Evolutionary conservation across 2,113 vertebrate species (phyloP).

Genomic region (Catharus minimus): DNA sequence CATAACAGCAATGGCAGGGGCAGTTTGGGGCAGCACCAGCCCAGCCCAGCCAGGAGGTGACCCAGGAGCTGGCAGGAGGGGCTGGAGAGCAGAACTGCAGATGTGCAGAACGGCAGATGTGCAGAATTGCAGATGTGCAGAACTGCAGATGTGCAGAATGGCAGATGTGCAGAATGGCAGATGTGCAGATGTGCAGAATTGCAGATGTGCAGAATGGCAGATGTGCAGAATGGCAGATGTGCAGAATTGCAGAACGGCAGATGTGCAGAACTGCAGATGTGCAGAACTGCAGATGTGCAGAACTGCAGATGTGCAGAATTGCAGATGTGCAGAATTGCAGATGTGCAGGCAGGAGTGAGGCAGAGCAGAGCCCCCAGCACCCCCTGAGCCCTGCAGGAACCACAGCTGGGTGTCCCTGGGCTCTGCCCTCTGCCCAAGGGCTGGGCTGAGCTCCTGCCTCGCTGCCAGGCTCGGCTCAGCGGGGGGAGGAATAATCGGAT

Average conservation of each 20-base stretch:
- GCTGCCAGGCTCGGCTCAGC: background rate
- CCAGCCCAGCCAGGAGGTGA: accelerated
- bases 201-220: no score
- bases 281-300: background rate
- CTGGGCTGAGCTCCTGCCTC: background rate
- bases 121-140: no score
- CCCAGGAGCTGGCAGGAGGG: background rate
- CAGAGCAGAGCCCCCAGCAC: background rate
- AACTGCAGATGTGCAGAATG: no score
- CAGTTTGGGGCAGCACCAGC: background rate
- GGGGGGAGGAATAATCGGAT: conserved; percentile 39
- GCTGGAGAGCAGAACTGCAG: background rate
- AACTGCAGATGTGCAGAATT: accelerated
- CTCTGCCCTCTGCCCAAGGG: no score
- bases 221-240: no score
- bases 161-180: no score
- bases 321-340: no score
- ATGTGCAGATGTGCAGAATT: no score
- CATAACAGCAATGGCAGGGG: accelerated
- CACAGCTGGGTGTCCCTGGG: no score
- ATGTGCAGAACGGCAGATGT: no score
- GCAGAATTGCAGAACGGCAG: no score
- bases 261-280: no score
- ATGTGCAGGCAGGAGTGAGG: accelerated
- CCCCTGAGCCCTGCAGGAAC: background rate